phyloP scores from a whole-genome alignment of 2,888 invertebrate genomes.

The Dryocosmus kuriphilus region DNA sequence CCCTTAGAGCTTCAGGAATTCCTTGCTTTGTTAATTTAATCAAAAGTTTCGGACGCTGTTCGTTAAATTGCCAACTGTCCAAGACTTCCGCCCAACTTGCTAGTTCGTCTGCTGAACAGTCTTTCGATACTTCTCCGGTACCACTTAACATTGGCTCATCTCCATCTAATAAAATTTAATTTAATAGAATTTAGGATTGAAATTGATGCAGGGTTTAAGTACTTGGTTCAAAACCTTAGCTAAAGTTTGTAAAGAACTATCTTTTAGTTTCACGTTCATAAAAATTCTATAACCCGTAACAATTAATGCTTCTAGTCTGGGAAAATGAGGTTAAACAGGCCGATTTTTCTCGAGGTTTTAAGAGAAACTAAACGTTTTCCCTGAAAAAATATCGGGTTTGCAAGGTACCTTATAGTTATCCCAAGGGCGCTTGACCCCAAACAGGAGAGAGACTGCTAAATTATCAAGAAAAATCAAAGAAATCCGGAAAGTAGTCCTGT shows the following conservation, averaged over 20 bases:
- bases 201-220: neutral
- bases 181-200: neutral
- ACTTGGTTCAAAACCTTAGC: neutral
- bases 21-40: conserved; percentile 89
- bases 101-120: conserved; percentile 95
- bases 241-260: no score
- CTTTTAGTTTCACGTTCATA: neutral
- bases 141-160: conserved; percentile 98
- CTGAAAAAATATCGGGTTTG: no score
- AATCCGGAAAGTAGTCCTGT: no score
- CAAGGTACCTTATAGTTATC: no score
- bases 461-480: no score
- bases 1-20: conserved; percentile 96
- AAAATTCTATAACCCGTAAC: neutral
- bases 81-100: conserved; percentile 95
- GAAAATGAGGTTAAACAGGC: no score
- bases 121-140: conserved; percentile 97
- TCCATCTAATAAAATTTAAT: conserved; percentile 82
- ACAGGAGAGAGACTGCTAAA: no score
- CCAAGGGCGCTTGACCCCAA: no score
- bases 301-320: no score
- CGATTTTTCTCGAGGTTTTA: no score
- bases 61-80: conserved; percentile 83
- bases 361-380: no score
- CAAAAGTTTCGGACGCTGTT: conserved; percentile 90